phyloP scores from a whole-genome alignment of 2,888 invertebrate species.

The Dusona sp. region DNA sequence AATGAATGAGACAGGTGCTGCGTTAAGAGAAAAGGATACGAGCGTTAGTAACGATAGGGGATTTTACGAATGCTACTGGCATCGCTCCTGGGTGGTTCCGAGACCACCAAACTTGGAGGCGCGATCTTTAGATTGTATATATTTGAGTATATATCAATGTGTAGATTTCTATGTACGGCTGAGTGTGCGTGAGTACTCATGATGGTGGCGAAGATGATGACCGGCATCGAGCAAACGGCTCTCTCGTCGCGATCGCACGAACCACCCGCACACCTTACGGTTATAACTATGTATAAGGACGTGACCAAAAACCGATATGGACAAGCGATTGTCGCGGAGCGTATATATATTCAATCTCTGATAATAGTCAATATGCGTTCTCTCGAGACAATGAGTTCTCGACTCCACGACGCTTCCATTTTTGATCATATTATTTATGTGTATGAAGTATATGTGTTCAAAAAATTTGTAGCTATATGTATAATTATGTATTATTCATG shows the following conservation, averaged over 20 bases:
- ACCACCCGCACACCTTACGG: constrained; percentile 60
- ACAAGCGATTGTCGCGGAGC: constrained; percentile 66
- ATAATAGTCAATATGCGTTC: constrained; percentile 73
- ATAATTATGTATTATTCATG: constrained; percentile 6
- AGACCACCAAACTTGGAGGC: constrained; percentile 80
- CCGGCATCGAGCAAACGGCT: constrained; percentile 59
- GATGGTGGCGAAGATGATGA: constrained; percentile 68
- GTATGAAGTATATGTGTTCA: constrained; percentile 4
- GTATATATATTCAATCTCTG: constrained; percentile 63
- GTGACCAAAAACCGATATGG: constrained; percentile 72
- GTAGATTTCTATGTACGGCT: neutral
- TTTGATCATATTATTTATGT: constrained; percentile 46
- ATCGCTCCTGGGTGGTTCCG: constrained; percentile 78
- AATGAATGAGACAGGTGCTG: constrained; percentile 36
- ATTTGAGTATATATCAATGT: constrained; percentile 1
- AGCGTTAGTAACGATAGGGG: constrained; percentile 30
- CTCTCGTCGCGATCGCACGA: constrained; percentile 29
- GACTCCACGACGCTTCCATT: constrained; percentile 57
- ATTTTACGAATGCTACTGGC: constrained; percentile 80
- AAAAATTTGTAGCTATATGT: neutral
- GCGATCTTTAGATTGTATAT: constrained; percentile 33
- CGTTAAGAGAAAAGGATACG: neutral
- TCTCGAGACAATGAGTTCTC: constrained; percentile 70
- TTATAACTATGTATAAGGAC: constrained; percentile 64
- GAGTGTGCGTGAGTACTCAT: neutral